These are phyloP conservation scores for Speoplatyrhinus poulsoni DNA, from an alignment of 2,113 vertebrate species.

Conservation along the genomic window DNA sequence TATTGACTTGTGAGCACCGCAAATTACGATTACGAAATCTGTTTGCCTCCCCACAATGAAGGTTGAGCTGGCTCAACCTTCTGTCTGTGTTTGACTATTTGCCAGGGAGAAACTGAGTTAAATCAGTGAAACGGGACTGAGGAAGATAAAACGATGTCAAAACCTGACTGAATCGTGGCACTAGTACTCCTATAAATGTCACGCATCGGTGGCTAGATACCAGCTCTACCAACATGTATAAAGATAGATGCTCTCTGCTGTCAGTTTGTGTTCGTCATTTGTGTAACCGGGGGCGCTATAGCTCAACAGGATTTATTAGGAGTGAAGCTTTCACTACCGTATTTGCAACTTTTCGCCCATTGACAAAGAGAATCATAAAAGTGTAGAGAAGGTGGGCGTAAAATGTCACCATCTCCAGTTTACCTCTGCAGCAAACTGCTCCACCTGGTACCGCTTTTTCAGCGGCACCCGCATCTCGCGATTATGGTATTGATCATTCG, in stretches of 20 bases:
- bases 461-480: constrained; percentile 66
- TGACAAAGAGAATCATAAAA: constrained; percentile 43
- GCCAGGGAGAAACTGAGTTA: constrained; percentile 47
- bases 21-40: constrained; percentile 61
- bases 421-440: constrained; percentile 31
- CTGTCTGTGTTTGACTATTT: constrained; percentile 61
- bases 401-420: constrained; percentile 47
- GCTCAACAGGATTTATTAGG: constrained; percentile 41
- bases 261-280: constrained; percentile 47
- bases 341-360: constrained; percentile 17
- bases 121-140: constrained; percentile 50
- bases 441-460: constrained; percentile 57
- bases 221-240: constrained; percentile 41
- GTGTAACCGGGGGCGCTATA: constrained; percentile 20
- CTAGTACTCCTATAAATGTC: constrained; percentile 42
- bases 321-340: constrained; percentile 22
- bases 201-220: constrained; percentile 24
- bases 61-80: constrained; percentile 41
- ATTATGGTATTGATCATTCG: constrained; percentile 75
- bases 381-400: constrained; percentile 19
- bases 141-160: constrained; percentile 47
- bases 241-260: constrained; percentile 43
- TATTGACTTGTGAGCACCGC: constrained; percentile 66
- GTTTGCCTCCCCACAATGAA: constrained; percentile 54
- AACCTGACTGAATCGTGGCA: constrained; percentile 31